A percentile compares a stretch with the other conserved stretches of the same genome.
Evolutionary conservation across 2,888 invertebrate genomes (phyloP).

Genomic region (Nineta flava): DNA sequence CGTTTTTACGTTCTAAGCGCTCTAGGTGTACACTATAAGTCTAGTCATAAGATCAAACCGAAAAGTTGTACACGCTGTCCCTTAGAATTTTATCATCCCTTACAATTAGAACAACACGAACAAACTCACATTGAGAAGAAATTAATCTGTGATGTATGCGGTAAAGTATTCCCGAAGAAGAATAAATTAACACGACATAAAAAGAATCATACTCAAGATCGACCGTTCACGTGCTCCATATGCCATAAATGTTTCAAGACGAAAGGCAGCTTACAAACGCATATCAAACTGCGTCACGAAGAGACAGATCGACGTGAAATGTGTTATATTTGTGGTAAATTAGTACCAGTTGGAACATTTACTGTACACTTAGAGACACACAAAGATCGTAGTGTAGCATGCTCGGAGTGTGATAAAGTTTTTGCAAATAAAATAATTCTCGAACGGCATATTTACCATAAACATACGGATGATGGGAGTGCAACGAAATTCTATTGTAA

Average conservation of each 20-base stretch:
- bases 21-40: neutral
- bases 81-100: neutral
- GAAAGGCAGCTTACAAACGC: neutral
- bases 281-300: neutral
- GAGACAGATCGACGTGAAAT: neutral
- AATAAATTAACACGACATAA: neutral
- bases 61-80: neutral
- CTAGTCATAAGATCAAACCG: neutral
- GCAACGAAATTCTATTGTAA: neutral
- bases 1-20: neutral
- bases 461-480: neutral
- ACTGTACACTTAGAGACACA: neutral
- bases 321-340: conserved; percentile 3
- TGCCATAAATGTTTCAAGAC: neutral
- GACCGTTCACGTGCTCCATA: neutral
- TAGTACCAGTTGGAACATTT: neutral
- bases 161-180: neutral
- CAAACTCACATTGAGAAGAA: neutral
- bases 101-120: neutral
- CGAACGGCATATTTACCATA: neutral
- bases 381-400: neutral
- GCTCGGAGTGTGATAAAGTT: neutral
- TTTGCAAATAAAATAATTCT: neutral
- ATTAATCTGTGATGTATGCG: neutral
- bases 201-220: neutral